Evolutionary conservation across 1,140 invertebrate genomes (phyloP), one percentile per base, ranked within the genome.

Genomic region (Asbolus verrucosus): DNA sequence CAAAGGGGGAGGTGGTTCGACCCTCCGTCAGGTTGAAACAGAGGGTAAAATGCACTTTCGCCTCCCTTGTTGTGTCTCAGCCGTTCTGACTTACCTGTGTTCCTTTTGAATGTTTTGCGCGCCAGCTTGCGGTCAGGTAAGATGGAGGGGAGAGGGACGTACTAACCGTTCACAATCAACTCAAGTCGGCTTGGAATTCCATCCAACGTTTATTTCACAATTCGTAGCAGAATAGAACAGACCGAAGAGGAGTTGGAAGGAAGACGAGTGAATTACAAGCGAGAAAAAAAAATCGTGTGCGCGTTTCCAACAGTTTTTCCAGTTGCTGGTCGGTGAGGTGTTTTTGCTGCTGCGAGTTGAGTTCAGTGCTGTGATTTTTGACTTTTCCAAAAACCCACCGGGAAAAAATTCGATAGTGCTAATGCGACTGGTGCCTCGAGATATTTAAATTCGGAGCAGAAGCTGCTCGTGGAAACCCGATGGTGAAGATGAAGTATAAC

Each of bases 401-500:
- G n/a, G n/a, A n/a, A n/a, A n/a, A n/a, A n/a, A n/a, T n/a, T n/a
- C n/a, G n/a, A n/a, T n/a, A n/a, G n/a, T n/a, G n/a, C n/a, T n/a
- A n/a, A n/a, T n/a, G n/a, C n/a, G n/a, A n/a, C n/a, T n/a, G n/a
- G n/a, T n/a, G n/a, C n/a, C n/a, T n/a, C n/a, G n/a, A n/a, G n/a
- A n/a, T n/a, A n/a, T n/a, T n/a, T n/a, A n/a, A n/a, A n/a, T n/a
- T n/a, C n/a, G n/a, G n/a, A n/a, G n/a, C n/a, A n/a, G n/a, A n/a
- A n/a, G n/a, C n/a, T n/a, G n/a, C n/a, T n/a, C n/a, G n/a, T n/a
- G n/a, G n/a, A n/a, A n/a, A n/a, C n/a, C n/a, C 11, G 33, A 11
- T n/a, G 6, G 21, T 15, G 11, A 66, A 59, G 41, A 85, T 85
- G 84, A 85, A 85, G 82, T 85, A 85, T 78, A 84, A 84, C 59